These are phyloP conservation scores for Orestias chungarensis DNA, from an alignment of 2,797 vertebrate species.

Conservation along the genomic window DNA sequence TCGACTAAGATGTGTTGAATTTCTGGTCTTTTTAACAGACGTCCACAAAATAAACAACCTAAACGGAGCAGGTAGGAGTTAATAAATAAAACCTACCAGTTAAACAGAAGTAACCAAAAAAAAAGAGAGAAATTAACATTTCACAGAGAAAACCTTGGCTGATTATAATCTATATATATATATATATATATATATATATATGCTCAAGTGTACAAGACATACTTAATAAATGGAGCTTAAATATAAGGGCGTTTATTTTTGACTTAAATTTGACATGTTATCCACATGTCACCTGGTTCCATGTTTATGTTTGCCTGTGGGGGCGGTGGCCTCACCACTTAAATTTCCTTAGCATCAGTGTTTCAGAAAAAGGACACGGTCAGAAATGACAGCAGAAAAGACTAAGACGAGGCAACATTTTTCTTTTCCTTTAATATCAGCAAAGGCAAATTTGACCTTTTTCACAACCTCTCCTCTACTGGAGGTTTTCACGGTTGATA, in stretches of 20 bases:
- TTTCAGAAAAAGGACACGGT: neutral
- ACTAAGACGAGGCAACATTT: neutral
- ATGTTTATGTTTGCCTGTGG: conserved; percentile 5
- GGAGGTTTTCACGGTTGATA: too few species aligned
- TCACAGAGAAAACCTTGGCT: neutral
- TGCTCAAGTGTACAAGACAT: neutral
- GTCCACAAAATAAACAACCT: too few species aligned
- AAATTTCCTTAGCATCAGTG: neutral
- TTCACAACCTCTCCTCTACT: too few species aligned
- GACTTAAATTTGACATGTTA: neutral
- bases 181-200: too few species aligned
- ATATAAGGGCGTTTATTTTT: neutral
- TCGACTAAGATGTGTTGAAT: too few species aligned
- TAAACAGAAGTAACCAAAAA: too few species aligned
- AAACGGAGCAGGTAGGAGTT: too few species aligned
- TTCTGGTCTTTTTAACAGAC: too few species aligned
- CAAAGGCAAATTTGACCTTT: neutral
- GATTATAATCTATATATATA: too few species aligned
- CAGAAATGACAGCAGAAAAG: neutral
- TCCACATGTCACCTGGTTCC: neutral
- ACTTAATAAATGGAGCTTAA: neutral
- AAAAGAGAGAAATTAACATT: neutral
- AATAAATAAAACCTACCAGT: too few species aligned
- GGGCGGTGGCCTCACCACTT: neutral
- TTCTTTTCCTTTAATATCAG: neutral